These are phyloP conservation scores for Lonchura striata DNA, from an alignment of 2,113 vertebrate genomes.

Conservation along the genomic window DNA sequence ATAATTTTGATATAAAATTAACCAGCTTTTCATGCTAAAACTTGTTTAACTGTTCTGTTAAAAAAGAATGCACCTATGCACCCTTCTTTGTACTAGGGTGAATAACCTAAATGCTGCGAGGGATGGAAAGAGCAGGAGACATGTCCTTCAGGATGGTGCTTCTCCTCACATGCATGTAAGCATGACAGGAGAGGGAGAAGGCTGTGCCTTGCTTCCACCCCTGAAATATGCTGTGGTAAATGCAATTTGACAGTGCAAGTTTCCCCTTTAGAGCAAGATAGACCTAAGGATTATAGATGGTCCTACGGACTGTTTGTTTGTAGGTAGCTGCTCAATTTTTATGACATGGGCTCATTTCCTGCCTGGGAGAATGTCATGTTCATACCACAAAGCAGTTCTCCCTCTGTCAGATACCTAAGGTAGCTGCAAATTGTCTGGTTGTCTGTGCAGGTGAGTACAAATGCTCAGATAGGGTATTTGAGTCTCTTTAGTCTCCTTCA, in stretches of 20 bases:
- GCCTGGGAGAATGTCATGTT: neutral
- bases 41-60: neutral
- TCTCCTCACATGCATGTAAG: neutral
- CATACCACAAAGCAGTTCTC: neutral
- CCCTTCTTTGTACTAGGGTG: fast-evolving
- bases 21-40: neutral
- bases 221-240: neutral
- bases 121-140: neutral
- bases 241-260: neutral
- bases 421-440: neutral
- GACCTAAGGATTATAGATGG: neutral
- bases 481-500: neutral
- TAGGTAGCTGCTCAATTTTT: neutral
- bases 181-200: neutral
- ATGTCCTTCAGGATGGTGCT: neutral
- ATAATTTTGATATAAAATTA: neutral
- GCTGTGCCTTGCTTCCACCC: neutral
- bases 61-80: neutral
- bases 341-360: neutral
- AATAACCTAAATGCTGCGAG: neutral
- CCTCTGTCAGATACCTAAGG: neutral
- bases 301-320: neutral
- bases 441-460: neutral
- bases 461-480: neutral
- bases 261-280: neutral